Evolutionary conservation across 30 jellyfish, hydroid and myxozoan genomes (phyloP).

Genomic region (Hydractinia echinata): DNA sequence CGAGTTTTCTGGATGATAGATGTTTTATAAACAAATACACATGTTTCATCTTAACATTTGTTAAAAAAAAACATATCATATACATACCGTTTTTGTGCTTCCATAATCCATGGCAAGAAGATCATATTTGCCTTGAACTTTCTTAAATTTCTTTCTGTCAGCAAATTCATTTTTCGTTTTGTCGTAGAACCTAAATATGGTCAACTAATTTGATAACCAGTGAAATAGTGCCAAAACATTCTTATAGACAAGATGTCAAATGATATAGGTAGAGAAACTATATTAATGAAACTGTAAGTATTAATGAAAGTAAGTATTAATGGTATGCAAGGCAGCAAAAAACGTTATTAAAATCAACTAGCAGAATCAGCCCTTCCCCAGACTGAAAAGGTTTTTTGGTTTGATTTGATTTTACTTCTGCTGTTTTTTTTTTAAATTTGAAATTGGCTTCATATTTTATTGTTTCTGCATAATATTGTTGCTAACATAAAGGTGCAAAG

Average conservation of each 20-base stretch:
- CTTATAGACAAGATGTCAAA: background rate
- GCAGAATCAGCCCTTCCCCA: no score
- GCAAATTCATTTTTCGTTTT: conserved; percentile 83
- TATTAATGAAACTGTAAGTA: background rate
- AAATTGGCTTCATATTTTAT: no score
- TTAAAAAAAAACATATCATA: background rate
- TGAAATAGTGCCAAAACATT: background rate
- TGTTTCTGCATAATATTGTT: no score
- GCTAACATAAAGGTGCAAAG: no score
- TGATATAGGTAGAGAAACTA: background rate
- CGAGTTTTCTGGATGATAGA: no score
- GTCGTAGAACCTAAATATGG: conserved; percentile 58
- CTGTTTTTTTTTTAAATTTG: no score
- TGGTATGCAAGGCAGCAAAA: no score
- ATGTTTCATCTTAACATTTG: no score
- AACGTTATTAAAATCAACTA: no score
- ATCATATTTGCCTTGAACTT: conserved; percentile 91
- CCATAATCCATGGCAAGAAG: conserved; percentile 74
- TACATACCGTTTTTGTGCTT: conserved; percentile 27
- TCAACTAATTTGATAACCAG: background rate
- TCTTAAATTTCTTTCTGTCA: conserved; percentile 54
- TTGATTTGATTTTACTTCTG: no score
- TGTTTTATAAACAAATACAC: no score
- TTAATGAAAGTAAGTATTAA: background rate
- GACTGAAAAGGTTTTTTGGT: no score